A percentile compares a stretch with the other conserved stretches of the same genome.
These are phyloP conservation scores for Vollenhovia emeryi DNA, from an alignment of 1,140 invertebrate genomes.

Conservation along the genomic window DNA sequence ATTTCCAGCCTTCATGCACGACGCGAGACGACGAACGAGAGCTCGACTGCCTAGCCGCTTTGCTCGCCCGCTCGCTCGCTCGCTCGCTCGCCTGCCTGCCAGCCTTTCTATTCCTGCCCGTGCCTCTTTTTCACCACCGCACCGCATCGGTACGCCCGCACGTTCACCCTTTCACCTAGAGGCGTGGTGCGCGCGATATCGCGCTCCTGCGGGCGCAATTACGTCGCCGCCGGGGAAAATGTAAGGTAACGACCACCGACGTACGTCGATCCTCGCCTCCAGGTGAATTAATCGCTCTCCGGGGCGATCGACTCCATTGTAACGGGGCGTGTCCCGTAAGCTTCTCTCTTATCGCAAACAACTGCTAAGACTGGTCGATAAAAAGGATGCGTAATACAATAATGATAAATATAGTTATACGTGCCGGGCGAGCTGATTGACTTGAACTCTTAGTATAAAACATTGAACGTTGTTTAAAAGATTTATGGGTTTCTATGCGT, in stretches of 20 bases:
- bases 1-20: constrained; percentile 32
- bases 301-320: constrained; percentile 46
- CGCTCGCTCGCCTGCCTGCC: background rate
- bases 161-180: constrained; percentile 79
- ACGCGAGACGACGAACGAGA: constrained; percentile 26
- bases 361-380: background rate
- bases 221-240: constrained; percentile 61
- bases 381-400: background rate
- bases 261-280: constrained; percentile 40
- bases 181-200: constrained; percentile 79
- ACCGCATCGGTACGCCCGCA: constrained; percentile 30
- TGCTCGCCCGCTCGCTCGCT: background rate
- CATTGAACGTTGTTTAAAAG: too few relatives aligned
- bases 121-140: constrained; percentile 70
- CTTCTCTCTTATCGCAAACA: background rate
- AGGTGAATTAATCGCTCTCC: constrained; percentile 51
- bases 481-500: too few relatives aligned
- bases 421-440: background rate
- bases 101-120: constrained; percentile 9
- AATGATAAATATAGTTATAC: background rate
- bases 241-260: constrained; percentile 57
- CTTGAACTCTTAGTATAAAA: background rate
- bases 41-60: background rate
- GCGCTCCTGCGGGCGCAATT: constrained; percentile 65
- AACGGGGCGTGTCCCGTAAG: constrained; percentile 24